These are phyloP conservation scores for Lobophora halterata DNA, from an alignment of 2,888 invertebrate species.

Conservation along the genomic window DNA sequence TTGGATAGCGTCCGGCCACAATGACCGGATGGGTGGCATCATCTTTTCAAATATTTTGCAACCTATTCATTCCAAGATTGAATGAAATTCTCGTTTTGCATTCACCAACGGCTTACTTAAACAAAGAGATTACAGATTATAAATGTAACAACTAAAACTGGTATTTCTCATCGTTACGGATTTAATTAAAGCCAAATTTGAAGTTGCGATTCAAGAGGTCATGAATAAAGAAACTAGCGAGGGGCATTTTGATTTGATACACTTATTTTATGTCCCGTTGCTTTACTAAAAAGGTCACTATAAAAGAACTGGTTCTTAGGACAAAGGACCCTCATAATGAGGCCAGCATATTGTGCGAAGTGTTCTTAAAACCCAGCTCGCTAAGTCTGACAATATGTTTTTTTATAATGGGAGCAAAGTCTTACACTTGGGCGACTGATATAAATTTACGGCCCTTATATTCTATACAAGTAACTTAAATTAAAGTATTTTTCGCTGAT, in stretches of 20 bases:
- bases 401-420: conserved; percentile 57
- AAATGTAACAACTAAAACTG: conserved; percentile 9
- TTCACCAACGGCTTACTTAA: conserved; percentile 8
- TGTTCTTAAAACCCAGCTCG: conserved; percentile 64
- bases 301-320: conserved; percentile 77
- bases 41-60: conserved; percentile 20
- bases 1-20: conserved; percentile 22
- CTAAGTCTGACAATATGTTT: conserved; percentile 70
- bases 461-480: conserved; percentile 9
- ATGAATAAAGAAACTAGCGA: conserved; percentile 64
- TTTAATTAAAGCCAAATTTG: conserved; percentile 53
- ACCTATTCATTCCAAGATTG: conserved; percentile 19
- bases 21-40: conserved; percentile 24
- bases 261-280: conserved; percentile 71
- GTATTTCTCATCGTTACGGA: conserved; percentile 17
- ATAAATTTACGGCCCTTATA: conserved; percentile 34
- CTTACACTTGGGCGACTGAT: conserved; percentile 40
- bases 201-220: conserved; percentile 58
- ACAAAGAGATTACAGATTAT: conserved; percentile 22
- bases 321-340: conserved; percentile 79
- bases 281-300: conserved; percentile 58
- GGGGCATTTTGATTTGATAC: conserved; percentile 77
- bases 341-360: conserved; percentile 75
- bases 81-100: conserved; percentile 22
- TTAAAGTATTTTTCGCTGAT: conserved; percentile 5